These are phyloP conservation scores for Sarcophilus harrisii DNA, from an alignment of 2,797 vertebrate species.

Conservation along the genomic window DNA sequence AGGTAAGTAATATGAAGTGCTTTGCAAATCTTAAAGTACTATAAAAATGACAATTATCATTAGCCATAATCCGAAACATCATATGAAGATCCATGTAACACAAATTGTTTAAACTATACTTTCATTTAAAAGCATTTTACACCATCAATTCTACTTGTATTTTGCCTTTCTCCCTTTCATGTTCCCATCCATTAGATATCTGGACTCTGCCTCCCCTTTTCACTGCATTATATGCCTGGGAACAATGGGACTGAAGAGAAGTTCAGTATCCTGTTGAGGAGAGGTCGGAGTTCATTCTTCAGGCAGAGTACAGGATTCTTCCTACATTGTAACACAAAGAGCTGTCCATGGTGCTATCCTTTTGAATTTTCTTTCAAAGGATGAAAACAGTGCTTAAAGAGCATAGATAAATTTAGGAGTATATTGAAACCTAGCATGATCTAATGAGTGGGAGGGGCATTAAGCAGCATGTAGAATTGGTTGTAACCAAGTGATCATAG, in stretches of 20 bases:
- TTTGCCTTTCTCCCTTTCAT: background rate
- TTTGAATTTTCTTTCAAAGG: conserved; percentile 8
- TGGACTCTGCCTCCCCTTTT: background rate
- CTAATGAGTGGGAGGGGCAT: background rate
- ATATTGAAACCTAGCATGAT: background rate
- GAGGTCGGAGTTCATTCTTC: background rate
- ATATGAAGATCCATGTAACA: background rate
- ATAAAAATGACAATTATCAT: background rate
- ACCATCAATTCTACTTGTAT: background rate
- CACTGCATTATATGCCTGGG: background rate
- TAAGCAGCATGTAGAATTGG: conserved; percentile 1
- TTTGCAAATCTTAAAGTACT: background rate
- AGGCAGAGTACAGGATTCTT: background rate
- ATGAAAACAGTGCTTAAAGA: background rate
- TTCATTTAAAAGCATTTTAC: background rate
- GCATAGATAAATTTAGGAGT: background rate
- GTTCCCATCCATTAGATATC: background rate
- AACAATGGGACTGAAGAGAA: background rate
- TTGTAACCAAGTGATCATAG: background rate
- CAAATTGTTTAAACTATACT: background rate
- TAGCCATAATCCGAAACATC: background rate
- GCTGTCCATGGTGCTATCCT: background rate
- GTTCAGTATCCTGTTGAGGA: background rate
- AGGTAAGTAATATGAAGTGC: background rate
- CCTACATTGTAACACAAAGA: background rate